phyloP scores from a whole-genome alignment of 2,113 vertebrate genomes.

The Riparia riparia region DNA sequence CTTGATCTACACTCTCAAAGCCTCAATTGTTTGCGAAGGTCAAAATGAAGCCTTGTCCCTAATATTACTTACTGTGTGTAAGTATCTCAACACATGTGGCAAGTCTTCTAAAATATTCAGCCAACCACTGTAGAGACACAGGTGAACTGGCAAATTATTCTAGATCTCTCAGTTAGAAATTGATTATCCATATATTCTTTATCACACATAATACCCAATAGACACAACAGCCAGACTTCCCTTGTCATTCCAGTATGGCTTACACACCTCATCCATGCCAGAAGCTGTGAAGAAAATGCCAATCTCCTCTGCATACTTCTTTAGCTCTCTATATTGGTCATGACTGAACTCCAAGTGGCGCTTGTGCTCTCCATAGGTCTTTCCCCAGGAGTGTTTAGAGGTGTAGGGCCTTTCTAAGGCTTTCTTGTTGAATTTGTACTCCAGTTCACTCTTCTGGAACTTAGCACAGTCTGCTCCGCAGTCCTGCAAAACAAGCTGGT shows the following conservation, averaged over 20 bases:
- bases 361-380: constrained; percentile 94
- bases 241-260: background rate
- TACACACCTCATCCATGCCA: constrained; percentile 95
- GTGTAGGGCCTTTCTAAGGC: constrained; percentile 89
- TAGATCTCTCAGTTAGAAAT: background rate
- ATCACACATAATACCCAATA: fast-evolving
- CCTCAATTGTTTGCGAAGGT: background rate
- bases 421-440: constrained; percentile 90
- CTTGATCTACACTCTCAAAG: background rate
- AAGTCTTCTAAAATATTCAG: background rate
- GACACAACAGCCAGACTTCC: background rate
- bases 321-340: constrained; percentile 89
- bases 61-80: background rate
- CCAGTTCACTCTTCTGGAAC: constrained; percentile 96
- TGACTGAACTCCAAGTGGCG: constrained; percentile 93
- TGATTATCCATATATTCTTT: background rate
- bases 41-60: background rate
- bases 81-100: background rate
- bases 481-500: constrained; percentile 77
- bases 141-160: background rate
- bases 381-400: constrained; percentile 91
- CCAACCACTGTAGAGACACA: background rate
- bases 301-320: constrained; percentile 87
- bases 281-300: constrained; percentile 97
- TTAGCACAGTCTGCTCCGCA: constrained; percentile 96